phyloP scores from a whole-genome alignment of 2,888 invertebrate species.

The Cataglyphis cursor region DNA sequence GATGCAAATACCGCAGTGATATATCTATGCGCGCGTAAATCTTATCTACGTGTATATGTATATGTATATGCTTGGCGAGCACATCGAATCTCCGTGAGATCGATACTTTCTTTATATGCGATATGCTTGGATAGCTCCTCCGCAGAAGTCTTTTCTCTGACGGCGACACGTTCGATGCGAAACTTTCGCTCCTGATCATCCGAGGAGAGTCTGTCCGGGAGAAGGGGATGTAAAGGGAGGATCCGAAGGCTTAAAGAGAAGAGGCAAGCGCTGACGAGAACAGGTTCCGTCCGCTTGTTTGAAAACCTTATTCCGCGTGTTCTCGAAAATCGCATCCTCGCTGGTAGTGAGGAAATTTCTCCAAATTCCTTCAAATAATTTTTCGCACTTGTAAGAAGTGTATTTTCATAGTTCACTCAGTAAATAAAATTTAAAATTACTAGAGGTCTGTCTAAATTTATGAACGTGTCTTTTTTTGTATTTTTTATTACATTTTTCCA shows the following conservation, averaged over 20 bases:
- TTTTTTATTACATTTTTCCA: background rate
- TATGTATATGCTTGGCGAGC: background rate
- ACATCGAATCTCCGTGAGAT: conserved; percentile 53
- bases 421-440: background rate
- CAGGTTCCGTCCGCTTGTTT: background rate
- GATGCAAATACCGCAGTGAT: background rate
- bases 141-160: conserved; percentile 27
- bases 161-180: background rate
- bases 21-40: background rate
- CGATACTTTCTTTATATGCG: conserved; percentile 66
- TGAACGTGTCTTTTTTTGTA: background rate
- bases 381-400: background rate
- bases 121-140: conserved; percentile 60
- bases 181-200: conserved; percentile 20
- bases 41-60: background rate
- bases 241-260: conserved; percentile 13
- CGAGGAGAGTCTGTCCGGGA: background rate
- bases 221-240: background rate
- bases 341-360: background rate
- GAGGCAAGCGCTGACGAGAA: conserved; percentile 16
- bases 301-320: conserved; percentile 18
- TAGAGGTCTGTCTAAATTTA: background rate
- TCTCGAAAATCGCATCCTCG: conserved; percentile 16
- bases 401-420: background rate
- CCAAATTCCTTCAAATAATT: conserved; percentile 1